Evolutionary conservation across 2,797 vertebrate species (phyloP), one percentile per base, ranked within the genome.

Genomic region (Cossypha caffra): DNA sequence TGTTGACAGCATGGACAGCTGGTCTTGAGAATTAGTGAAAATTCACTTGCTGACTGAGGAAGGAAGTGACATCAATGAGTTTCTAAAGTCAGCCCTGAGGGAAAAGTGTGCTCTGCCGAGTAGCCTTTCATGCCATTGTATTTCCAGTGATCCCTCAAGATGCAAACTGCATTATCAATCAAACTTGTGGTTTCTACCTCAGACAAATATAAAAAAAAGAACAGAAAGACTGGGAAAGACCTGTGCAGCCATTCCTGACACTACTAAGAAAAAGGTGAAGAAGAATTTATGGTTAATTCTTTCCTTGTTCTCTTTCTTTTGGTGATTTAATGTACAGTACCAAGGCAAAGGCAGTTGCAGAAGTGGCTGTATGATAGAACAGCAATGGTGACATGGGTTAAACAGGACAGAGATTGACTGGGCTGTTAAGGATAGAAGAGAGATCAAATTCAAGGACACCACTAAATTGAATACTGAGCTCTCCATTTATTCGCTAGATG

Each of bases 61-160:
- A 98, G 98, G 98, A 98, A 98, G 98, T 98, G 98, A 98, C 98
- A 98, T 98, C 98, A 98, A 98, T 98, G 98, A 98, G 97, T 94
- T 98, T 97, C 97, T 97, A 94, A 97, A 98, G 97, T 98, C 98
- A 98, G 97, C 98, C 98, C 96, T 67, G 75, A 96, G 97, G 97
- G 96, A 91, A 96, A 96, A 96, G 75, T 84, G 95, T 54, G 67
- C 97, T 95, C 95, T 35, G 29, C 94, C 91, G 92, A 98, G 97
- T 98, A 97, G 97, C 98, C 98, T 97, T 97, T 97, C 96, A 95
- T 97, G 95, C 97, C 96, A 86, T 89, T 96, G 95, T 97, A 95
- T 97, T 97, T 97, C 93, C 97, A 97, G 94, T 38, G 59, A 95
- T 93, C 96, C 95, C 97, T 97, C 84, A 31, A 98, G 97, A 98